These are phyloP conservation scores for Venustaconcha ellipsiformis DNA, from an alignment of 1,140 invertebrate genomes.

Conservation along the genomic window DNA sequence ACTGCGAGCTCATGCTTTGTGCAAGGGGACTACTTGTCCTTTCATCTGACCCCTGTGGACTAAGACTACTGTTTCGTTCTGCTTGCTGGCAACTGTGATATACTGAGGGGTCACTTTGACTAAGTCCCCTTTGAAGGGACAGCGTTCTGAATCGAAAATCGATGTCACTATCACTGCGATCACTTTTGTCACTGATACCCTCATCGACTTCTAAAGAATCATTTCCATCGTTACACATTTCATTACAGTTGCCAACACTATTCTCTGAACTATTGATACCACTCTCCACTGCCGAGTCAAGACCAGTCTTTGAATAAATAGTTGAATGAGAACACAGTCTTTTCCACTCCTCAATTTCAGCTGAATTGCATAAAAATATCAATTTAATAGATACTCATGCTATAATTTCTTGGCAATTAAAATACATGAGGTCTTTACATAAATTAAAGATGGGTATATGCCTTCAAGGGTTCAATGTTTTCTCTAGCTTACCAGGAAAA, in stretches of 20 bases:
- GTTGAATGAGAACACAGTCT: slow-evolving; percentile 6
- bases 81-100: slow-evolving; percentile 51
- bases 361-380: background rate
- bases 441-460: too few species aligned
- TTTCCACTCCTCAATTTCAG: slow-evolving; percentile 25
- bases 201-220: slow-evolving; percentile 43
- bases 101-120: slow-evolving; percentile 58
- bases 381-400: too few species aligned
- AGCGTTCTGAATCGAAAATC: slow-evolving; percentile 44
- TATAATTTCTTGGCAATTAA: too few species aligned
- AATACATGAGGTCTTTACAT: too few species aligned
- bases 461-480: too few species aligned
- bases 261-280: slow-evolving; percentile 27
- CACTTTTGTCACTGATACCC: slow-evolving; percentile 42
- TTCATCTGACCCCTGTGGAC: slow-evolving; percentile 23
- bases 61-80: slow-evolving; percentile 19
- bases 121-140: slow-evolving; percentile 37
- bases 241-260: slow-evolving; percentile 28
- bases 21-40: slow-evolving; percentile 3
- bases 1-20: slow-evolving; percentile 12
- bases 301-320: slow-evolving; percentile 16
- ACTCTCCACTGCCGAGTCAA: slow-evolving; percentile 31
- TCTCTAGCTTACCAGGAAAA: too few species aligned
- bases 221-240: slow-evolving; percentile 23
- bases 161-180: slow-evolving; percentile 37